These are phyloP conservation scores for Lacerta viridis DNA, from an alignment of 2,797 vertebrate species.

Conservation along the genomic window DNA sequence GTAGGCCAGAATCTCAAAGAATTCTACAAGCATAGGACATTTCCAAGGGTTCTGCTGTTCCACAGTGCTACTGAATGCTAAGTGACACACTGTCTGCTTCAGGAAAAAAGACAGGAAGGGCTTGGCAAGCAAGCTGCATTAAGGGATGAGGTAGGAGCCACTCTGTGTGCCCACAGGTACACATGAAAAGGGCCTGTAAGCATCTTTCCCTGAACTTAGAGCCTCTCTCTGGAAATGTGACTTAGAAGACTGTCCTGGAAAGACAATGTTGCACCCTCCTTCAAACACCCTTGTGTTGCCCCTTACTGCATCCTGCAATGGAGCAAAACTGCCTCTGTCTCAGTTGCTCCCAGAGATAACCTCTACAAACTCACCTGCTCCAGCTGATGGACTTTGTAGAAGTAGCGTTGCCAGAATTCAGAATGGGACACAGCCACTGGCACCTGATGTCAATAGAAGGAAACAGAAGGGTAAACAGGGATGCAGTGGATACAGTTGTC, in stretches of 20 bases:
- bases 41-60: neutral
- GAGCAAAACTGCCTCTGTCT: no score
- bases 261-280: neutral
- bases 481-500: neutral
- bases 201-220: neutral
- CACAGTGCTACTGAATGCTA: neutral
- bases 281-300: neutral
- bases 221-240: neutral
- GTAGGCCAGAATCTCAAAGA: neutral
- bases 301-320: neutral
- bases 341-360: neutral
- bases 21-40: neutral
- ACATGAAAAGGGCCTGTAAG: no score
- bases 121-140: no score
- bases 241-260: neutral
- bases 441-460: constrained; percentile 79
- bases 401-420: constrained; percentile 98
- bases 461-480: neutral
- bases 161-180: no score
- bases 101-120: neutral
- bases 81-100: no score
- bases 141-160: neutral
- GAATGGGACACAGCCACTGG: constrained; percentile 93
- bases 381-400: constrained; percentile 95
- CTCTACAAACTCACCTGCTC: constrained; percentile 84